Conservation (phyloP, 1,140 invertebrate genomes). For the Trichonephila clavata region DNA sequence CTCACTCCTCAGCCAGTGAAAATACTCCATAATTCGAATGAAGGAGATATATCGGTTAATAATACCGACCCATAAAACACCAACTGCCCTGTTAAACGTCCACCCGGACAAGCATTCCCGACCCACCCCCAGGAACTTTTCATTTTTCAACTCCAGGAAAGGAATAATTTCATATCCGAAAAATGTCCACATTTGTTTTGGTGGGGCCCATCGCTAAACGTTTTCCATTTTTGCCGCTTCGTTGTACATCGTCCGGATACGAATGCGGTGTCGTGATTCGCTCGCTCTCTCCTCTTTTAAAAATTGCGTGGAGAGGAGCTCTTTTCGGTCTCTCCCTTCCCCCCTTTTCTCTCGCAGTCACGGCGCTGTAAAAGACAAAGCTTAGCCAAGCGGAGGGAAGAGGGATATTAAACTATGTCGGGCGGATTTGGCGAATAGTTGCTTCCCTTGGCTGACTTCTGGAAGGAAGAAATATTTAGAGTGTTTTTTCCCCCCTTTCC, state of each 20-base stretch:
- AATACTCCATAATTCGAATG: background rate
- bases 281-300: conserved; percentile 56
- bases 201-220: conserved; percentile 23
- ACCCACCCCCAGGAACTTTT: background rate
- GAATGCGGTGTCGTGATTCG: conserved; percentile 51
- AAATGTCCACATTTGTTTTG: conserved; percentile 66
- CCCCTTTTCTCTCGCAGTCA: background rate
- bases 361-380: conserved; percentile 67
- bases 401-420: conserved; percentile 63
- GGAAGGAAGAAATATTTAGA: background rate
- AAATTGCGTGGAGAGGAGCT: conserved; percentile 58
- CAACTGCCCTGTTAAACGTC: conserved; percentile 29
- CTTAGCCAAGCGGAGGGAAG: conserved; percentile 59
- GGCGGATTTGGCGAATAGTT: conserved; percentile 52
- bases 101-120: conserved; percentile 15
- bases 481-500: background rate
- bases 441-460: conserved; percentile 12
- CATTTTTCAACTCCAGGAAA: background rate
- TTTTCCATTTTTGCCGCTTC: conserved; percentile 66
- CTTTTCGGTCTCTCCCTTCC: background rate
- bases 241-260: conserved; percentile 49
- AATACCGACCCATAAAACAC: conserved; percentile 40
- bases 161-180: conserved; percentile 72
- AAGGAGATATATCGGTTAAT: conserved; percentile 43
- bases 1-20: background rate